These are phyloP conservation scores for Formica selysi DNA, from an alignment of 1,140 invertebrate genomes.

Conservation along the genomic window DNA sequence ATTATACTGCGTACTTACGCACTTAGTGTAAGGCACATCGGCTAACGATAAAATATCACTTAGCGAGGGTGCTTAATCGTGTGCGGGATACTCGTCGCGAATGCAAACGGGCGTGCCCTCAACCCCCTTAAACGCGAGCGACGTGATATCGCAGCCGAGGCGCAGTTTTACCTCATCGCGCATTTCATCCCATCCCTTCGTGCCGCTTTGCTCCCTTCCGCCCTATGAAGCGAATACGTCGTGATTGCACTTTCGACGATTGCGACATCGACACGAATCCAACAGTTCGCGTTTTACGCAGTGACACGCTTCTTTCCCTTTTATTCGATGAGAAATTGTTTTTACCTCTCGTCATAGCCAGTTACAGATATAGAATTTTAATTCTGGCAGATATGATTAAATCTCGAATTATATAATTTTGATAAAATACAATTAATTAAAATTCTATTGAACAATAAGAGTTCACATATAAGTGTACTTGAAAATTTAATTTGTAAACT, in stretches of 20 bases:
- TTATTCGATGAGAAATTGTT: neutral
- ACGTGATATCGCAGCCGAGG: constrained; percentile 62
- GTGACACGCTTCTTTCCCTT: neutral
- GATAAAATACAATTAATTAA: neutral
- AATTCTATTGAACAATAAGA: neutral
- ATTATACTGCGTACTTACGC: constrained; percentile 63
- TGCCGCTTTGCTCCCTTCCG: neutral
- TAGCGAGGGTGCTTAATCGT: constrained; percentile 63
- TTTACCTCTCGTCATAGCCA: neutral
- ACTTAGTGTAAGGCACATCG: constrained; percentile 71
- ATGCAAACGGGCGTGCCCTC: constrained; percentile 64
- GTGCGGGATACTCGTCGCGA: constrained; percentile 65
- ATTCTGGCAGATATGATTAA: constrained; percentile 10
- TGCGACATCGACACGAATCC: constrained; percentile 19
- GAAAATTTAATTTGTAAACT: neutral
- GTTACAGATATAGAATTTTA: constrained; percentile 14
- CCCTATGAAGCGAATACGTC: constrained; percentile 38
- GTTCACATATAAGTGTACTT: neutral
- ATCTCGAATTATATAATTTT: constrained; percentile 23
- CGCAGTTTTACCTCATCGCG: constrained; percentile 24
- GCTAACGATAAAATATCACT: constrained; percentile 67
- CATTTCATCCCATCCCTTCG: neutral
- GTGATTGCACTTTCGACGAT: constrained; percentile 37
- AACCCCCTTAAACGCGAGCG: constrained; percentile 65
- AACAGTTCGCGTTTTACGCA: constrained; percentile 31